These are phyloP conservation scores for Fundulus diaphanus DNA, from an alignment of 2,797 vertebrate species.

Conservation along the genomic window DNA sequence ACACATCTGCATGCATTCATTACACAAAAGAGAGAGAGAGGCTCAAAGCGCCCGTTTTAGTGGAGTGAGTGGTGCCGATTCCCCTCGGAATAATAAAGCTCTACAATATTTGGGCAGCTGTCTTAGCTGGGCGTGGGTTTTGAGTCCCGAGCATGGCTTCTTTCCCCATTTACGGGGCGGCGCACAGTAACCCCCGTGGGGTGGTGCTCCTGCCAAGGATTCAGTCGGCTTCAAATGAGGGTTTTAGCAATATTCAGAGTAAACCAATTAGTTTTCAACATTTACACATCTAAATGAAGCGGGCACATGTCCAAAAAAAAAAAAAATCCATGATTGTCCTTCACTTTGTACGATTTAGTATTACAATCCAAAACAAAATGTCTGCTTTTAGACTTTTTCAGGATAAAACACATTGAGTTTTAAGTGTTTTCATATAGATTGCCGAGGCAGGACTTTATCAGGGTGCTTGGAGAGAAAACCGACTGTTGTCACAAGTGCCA, in stretches of 20 bases:
- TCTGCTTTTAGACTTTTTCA: neutral
- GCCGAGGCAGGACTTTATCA: neutral
- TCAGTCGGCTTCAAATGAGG: neutral
- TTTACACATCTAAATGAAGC: slow-evolving; percentile 16
- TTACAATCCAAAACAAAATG: neutral
- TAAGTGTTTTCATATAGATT: too few relatives aligned
- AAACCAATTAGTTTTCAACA: neutral
- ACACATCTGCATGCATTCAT: slow-evolving; percentile 76
- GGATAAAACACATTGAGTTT: neutral
- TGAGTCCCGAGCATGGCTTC: slow-evolving; percentile 22
- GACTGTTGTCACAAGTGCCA: neutral
- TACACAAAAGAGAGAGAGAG: slow-evolving; percentile 11
- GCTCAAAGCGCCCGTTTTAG: slow-evolving; percentile 36
- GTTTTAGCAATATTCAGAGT: neutral
- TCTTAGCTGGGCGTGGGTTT: slow-evolving; percentile 24
- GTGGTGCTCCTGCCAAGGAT: slow-evolving; percentile 9
- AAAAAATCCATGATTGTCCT: slow-evolving; percentile 13
- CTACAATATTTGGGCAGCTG: slow-evolving; percentile 13
- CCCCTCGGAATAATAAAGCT: slow-evolving; percentile 43
- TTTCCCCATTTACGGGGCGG: slow-evolving; percentile 23
- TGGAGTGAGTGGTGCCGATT: slow-evolving; percentile 24
- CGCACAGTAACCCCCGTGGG: slow-evolving; percentile 15
- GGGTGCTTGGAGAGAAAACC: neutral
- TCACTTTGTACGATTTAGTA: neutral
- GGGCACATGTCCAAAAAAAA: neutral